phyloP scores from a whole-genome alignment of 2,888 invertebrate genomes.

The Rapana venosa region DNA sequence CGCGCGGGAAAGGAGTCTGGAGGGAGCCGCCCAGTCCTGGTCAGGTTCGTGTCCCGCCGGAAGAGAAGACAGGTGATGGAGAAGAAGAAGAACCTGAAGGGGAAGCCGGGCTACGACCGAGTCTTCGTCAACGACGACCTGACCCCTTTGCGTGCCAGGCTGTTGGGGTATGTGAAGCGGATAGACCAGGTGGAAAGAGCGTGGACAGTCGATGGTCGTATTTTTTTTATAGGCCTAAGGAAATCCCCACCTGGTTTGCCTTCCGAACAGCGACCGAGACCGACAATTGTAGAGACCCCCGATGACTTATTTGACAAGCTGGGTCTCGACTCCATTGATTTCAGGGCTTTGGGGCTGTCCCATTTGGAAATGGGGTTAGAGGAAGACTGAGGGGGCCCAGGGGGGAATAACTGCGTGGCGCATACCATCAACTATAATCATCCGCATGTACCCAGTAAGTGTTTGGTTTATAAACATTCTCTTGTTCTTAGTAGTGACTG shows the following conservation, averaged over 20 bases:
- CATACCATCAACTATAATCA: too few relatives aligned
- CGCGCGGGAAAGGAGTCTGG: neutral
- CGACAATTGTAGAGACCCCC: neutral
- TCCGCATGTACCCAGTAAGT: too few relatives aligned
- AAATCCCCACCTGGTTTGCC: neutral
- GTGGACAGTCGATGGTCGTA: neutral
- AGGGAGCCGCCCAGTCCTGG: neutral
- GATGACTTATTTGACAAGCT: neutral
- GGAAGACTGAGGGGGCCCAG: too few relatives aligned
- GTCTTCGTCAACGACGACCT: slow-evolving; percentile 17
- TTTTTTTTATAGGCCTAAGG: neutral
- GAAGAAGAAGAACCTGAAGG: neutral
- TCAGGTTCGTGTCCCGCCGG: neutral
- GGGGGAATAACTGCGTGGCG: too few relatives aligned
- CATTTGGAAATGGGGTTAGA: too few relatives aligned
- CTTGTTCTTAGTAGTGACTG: too few relatives aligned
- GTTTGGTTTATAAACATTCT: too few relatives aligned
- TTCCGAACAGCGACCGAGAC: neutral
- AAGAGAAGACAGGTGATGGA: neutral
- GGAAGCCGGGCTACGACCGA: neutral
- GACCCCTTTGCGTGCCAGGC: neutral
- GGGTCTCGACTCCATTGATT: neutral
- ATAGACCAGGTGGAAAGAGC: neutral
- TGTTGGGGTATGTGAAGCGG: neutral
- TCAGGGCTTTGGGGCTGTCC: too few relatives aligned